phyloP scores from a whole-genome alignment of 2,113 vertebrate genomes.

The Halichoeres trimaculatus region DNA sequence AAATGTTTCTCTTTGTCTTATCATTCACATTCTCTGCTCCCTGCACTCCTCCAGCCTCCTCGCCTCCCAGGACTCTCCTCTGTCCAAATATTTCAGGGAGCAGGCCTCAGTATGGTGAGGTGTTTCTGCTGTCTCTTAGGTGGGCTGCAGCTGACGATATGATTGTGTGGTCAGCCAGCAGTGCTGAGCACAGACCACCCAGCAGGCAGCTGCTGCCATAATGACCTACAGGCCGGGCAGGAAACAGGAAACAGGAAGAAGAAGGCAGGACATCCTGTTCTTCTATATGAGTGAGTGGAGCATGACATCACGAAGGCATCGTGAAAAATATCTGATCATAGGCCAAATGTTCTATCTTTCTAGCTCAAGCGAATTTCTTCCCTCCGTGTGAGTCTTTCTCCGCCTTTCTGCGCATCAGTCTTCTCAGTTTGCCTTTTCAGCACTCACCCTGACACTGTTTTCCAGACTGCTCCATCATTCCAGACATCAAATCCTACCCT shows the following conservation, averaged over 20 bases:
- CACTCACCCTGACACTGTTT: constrained; percentile 75
- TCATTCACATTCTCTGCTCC: constrained; percentile 64
- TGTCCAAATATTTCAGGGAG: constrained; percentile 80
- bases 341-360: constrained; percentile 26
- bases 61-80: constrained; percentile 61
- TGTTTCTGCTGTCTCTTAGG: constrained; percentile 77
- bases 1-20: constrained; percentile 79
- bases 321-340: constrained; percentile 48
- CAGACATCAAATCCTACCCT: constrained; percentile 75
- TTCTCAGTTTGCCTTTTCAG: constrained; percentile 69
- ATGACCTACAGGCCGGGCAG: constrained; percentile 72
- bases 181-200: constrained; percentile 77
- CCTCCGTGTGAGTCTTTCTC: constrained; percentile 53
- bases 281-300: constrained; percentile 72
- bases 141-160: constrained; percentile 77
- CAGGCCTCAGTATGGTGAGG: constrained; percentile 76
- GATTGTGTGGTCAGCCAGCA: constrained; percentile 75
- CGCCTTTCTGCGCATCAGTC: constrained; percentile 64
- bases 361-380: constrained; percentile 38
- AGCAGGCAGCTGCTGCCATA: constrained; percentile 75
- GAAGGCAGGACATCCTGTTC: constrained; percentile 81
- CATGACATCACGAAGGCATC: constrained; percentile 67
- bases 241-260: constrained; percentile 82
- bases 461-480: constrained; percentile 76
- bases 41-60: constrained; percentile 71